Conservation (phyloP, 2,113 vertebrate genomes). For the Pelvicachromis taeniatus region DNA sequence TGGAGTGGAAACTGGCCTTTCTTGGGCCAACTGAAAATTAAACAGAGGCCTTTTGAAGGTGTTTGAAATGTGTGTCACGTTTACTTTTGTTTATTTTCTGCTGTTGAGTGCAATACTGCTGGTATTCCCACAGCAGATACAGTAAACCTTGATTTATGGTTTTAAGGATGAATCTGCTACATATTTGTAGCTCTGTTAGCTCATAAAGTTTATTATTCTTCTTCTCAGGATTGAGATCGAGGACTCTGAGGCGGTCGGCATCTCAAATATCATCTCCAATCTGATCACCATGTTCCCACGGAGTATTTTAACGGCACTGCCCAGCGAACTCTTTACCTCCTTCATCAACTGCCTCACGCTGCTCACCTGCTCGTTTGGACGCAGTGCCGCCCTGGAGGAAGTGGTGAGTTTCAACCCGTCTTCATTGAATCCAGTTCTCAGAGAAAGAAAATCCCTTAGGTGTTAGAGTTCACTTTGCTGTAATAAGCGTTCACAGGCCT, state of each 20-base stretch:
- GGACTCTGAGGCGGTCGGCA: slow-evolving; percentile 96
- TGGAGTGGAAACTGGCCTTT: slow-evolving; percentile 20
- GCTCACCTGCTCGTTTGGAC: slow-evolving; percentile 96
- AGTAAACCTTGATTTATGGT: background rate
- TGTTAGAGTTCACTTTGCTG: background rate
- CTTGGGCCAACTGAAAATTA: background rate
- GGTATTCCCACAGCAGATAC: background rate
- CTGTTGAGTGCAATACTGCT: background rate
- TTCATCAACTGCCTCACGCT: slow-evolving; percentile 97
- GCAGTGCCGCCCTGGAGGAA: slow-evolving; percentile 96
- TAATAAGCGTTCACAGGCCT: background rate
- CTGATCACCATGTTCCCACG: slow-evolving; percentile 95
- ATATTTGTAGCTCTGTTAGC: background rate
- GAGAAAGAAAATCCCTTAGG: background rate
- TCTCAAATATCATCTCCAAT: slow-evolving; percentile 97
- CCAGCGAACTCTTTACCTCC: slow-evolving; percentile 93
- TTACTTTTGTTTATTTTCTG: background rate
- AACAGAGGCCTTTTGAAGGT: background rate
- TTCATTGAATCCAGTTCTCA: background rate
- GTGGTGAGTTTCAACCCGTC: slow-evolving; percentile 77
- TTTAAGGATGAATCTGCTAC: background rate
- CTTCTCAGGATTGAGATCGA: slow-evolving; percentile 93
- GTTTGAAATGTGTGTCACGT: background rate
- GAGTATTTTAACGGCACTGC: slow-evolving; percentile 90
- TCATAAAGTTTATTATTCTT: slow-evolving; percentile 7